Evolutionary conservation across 2,797 vertebrate genomes (phyloP).

Genomic region (Microchirus variegatus): DNA sequence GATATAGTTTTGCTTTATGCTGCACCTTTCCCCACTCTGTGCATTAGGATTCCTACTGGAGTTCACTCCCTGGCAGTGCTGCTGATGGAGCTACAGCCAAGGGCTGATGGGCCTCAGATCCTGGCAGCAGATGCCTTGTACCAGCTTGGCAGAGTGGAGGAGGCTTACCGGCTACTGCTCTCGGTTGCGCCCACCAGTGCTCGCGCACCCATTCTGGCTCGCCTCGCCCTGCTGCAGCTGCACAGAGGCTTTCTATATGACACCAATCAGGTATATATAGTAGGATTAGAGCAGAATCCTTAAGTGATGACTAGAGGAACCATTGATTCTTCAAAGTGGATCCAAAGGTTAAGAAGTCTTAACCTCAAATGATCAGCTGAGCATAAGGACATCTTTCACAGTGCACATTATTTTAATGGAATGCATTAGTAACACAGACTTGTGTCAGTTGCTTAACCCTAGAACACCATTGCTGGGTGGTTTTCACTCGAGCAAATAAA

Average conservation of each 20-base stretch:
- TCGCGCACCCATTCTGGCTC: slow-evolving; percentile 83
- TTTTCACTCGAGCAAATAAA: too few species aligned
- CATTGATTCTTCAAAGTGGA: too few species aligned
- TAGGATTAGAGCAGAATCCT: too few species aligned
- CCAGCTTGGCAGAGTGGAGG: slow-evolving; percentile 85
- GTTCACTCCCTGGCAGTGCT: slow-evolving; percentile 88
- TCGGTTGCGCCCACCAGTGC: slow-evolving; percentile 78
- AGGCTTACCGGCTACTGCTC: slow-evolving; percentile 87
- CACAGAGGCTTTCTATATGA: slow-evolving; percentile 89
- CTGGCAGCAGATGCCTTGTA: slow-evolving; percentile 93
- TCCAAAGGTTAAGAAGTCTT: too few species aligned
- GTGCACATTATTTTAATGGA: neutral
- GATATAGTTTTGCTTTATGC: neutral
- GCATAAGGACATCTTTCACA: neutral
- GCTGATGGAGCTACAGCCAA: slow-evolving; percentile 86
- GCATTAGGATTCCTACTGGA: slow-evolving; percentile 82
- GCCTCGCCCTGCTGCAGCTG: slow-evolving; percentile 90
- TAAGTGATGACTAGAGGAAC: too few species aligned
- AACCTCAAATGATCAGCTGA: too few species aligned
- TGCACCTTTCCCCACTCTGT: neutral
- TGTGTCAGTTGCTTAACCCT: too few species aligned
- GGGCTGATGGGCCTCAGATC: slow-evolving; percentile 80
- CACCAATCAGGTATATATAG: slow-evolving; percentile 83
- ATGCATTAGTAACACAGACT: neutral
- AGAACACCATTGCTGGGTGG: too few species aligned